Base-by-base conservation (phyloP, 1,140 invertebrate genomes). In the Drosophila ananassae region DNA sequence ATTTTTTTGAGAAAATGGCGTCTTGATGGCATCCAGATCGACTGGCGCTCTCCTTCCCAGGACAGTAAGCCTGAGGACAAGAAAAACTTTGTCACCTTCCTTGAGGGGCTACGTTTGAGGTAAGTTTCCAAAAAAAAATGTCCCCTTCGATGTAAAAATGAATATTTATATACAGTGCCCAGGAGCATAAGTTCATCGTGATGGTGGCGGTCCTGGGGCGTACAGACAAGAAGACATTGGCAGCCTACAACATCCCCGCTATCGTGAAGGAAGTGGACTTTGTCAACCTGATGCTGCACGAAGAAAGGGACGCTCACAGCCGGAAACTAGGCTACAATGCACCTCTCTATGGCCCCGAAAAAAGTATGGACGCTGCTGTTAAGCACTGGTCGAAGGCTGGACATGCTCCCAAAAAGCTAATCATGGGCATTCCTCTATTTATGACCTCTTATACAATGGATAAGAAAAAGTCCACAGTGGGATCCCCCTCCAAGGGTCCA, bases 251-350 rank as follows among this genome's bases (percentile, higher is more conserved):
- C 59, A 93, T 95, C 32, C 77, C 92, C 2, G 58, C 62, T 51
- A 68, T 85, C 78, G 89, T 47, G 53, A 93, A 93, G 50, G 89
- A 93, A 41, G 89, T 94, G 2, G 93, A 96, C 68, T 93, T 93
- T 9, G 92, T 96, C 8, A 93, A 94, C 64, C 44, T 96, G 0
- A 95, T 96, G 94, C 75, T 94, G 0, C 96, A 97, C 73, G 95
- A 96, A 76, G 92, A 94, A 53, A 93, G 95, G 56, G 95, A 95
- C 12, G 60, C 92, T 21, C 94, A 93, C 92, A 92, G 95, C n/a
- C 46, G 63, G 0, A 76, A 67, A 0, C 93, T 94, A 2, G 93
- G 93, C 3, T 93, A 94, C 53, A 94, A 94, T 57, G 92, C 95
- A 5, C 93, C 94, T 0, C 84, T 95, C 0, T 92, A 93, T 51